Evolutionary conservation across 2,113 vertebrate genomes (phyloP).

Genomic region (Pungitius pungitius): DNA sequence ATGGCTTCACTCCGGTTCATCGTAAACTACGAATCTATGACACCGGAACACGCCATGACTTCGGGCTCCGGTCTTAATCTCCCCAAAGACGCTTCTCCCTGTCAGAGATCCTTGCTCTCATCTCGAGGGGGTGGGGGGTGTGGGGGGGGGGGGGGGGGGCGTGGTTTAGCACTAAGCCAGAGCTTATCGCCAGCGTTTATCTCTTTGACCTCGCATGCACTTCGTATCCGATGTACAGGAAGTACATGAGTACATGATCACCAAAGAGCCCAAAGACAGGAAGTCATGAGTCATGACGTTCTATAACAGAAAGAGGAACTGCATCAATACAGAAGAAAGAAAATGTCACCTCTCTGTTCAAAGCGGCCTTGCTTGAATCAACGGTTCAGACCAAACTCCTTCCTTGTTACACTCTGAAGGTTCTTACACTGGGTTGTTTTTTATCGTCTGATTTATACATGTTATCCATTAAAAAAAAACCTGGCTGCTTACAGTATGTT

Average conservation of each 20-base stretch:
- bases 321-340: too few species aligned
- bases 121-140: background rate
- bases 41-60: background rate
- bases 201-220: background rate
- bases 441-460: too few species aligned
- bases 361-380: too few species aligned
- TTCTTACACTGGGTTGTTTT: too few species aligned
- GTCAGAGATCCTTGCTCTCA: background rate
- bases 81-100: background rate
- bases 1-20: background rate
- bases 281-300: background rate
- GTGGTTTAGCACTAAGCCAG: background rate
- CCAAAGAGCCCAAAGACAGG: background rate
- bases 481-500: too few species aligned
- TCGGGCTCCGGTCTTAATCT: background rate
- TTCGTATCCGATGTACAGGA: background rate
- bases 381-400: too few species aligned
- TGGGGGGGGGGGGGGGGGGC: too few species aligned
- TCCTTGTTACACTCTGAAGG: too few species aligned
- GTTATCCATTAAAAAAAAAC: too few species aligned
- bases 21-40: background rate
- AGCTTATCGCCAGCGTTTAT: slow-evolving; percentile 2
- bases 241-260: background rate
- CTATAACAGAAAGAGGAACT: background rate
- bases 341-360: background rate